These are phyloP conservation scores for Morpho achilles DNA, from an alignment of 2,888 invertebrate species.

Conservation along the genomic window DNA sequence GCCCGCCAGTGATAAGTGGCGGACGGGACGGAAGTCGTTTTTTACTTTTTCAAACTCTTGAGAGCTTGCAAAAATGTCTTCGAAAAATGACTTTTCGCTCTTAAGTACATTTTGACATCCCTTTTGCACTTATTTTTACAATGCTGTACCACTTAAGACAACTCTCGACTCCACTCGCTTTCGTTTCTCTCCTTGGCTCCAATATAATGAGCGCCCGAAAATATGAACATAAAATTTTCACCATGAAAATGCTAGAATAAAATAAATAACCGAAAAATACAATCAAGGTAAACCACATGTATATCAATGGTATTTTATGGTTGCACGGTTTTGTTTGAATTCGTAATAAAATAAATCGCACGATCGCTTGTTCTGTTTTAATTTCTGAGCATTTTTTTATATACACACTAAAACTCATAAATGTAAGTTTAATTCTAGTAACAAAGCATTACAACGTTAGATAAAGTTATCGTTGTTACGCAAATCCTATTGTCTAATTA, in stretches of 20 bases:
- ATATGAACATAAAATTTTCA: constrained; percentile 9
- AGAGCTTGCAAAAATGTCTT: constrained; percentile 70
- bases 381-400: constrained; percentile 2
- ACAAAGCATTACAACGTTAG: neutral
- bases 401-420: neutral
- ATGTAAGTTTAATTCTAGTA: neutral
- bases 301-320: constrained; percentile 9
- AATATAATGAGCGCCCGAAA: constrained; percentile 25
- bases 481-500: too few species aligned
- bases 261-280: neutral
- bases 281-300: constrained; percentile 1
- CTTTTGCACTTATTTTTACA: constrained; percentile 47
- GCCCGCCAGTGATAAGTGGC: constrained; percentile 58
- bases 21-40: constrained; percentile 58
- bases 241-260: constrained; percentile 3
- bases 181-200: constrained; percentile 32
- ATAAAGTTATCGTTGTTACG: too few species aligned
- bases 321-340: constrained; percentile 4
- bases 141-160: constrained; percentile 50
- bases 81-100: constrained; percentile 63
- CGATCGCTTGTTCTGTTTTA: constrained; percentile 9
- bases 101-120: constrained; percentile 67
- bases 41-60: constrained; percentile 65
- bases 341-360: constrained; percentile 6
- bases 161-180: constrained; percentile 32